Conservation (phyloP, 2,113 vertebrate genomes). For the Cheirogaleus medius region DNA sequence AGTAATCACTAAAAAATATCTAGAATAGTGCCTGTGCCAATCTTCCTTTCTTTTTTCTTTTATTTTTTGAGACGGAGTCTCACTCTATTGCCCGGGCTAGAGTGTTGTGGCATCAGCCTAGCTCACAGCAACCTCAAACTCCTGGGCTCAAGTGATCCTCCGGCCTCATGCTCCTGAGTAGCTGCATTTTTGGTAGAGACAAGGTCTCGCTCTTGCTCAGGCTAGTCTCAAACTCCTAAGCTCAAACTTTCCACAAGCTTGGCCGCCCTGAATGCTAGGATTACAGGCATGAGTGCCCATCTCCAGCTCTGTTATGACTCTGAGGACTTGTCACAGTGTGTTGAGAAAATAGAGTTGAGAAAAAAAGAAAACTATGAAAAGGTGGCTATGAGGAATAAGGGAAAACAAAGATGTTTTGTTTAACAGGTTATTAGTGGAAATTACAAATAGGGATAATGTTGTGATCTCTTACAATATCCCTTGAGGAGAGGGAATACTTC, state of each 20-base stretch:
- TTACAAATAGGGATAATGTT: neutral
- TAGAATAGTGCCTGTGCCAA: fast-evolving
- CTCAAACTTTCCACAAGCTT: too few relatives aligned
- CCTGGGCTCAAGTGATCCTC: too few relatives aligned
- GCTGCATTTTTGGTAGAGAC: too few relatives aligned
- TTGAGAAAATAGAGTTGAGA: neutral
- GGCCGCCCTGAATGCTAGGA: too few relatives aligned
- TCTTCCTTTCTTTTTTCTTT: neutral
- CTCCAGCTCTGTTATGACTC: neutral
- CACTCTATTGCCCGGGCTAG: too few relatives aligned
- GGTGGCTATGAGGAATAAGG: neutral
- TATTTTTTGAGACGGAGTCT: too few relatives aligned
- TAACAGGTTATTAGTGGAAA: neutral
- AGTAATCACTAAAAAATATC: neutral
- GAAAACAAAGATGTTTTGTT: neutral
- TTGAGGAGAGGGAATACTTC: neutral
- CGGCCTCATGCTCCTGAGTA: too few relatives aligned
- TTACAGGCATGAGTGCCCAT: too few relatives aligned
- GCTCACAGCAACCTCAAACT: too few relatives aligned
- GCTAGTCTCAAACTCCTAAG: too few relatives aligned
- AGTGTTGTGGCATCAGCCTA: too few relatives aligned
- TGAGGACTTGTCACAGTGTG: neutral
- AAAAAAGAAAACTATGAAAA: neutral
- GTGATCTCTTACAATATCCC: neutral
- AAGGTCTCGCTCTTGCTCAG: too few relatives aligned